Conservation (phyloP, 2,888 invertebrate genomes). For the Tuta absoluta region DNA sequence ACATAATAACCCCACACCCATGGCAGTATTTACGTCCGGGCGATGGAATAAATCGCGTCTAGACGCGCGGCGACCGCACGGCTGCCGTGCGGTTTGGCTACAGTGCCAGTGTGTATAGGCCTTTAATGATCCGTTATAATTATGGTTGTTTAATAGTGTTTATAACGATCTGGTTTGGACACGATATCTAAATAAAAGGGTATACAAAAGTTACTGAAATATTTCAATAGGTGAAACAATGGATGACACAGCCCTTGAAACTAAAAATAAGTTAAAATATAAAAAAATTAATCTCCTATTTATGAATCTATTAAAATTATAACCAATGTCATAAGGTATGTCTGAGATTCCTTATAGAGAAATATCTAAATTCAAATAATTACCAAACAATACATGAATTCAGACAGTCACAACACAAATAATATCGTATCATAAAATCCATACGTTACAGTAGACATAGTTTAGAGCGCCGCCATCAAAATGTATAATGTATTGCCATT, state of each 20-base stretch:
- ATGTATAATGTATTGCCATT: too few species aligned
- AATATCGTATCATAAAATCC: too few species aligned
- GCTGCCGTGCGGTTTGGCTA: constrained; percentile 10
- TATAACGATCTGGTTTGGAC: not conserved
- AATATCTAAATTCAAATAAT: constrained; percentile 31
- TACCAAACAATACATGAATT: constrained; percentile 45
- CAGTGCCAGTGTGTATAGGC: not conserved
- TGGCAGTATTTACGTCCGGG: constrained; percentile 1
- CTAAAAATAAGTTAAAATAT: too few species aligned
- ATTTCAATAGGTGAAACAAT: too few species aligned
- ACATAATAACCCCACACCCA: not conserved
- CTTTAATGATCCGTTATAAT: not conserved
- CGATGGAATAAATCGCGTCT: constrained; percentile 21
- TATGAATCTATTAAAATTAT: too few species aligned
- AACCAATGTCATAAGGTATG: too few species aligned
- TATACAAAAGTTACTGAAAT: too few species aligned
- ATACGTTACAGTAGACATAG: constrained; percentile 40
- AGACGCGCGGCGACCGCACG: constrained; percentile 19
- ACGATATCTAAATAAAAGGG: too few species aligned
- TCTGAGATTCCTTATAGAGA: too few species aligned
- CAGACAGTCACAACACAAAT: constrained; percentile 48
- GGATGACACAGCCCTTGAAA: too few species aligned
- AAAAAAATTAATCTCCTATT: too few species aligned
- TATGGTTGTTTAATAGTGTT: not conserved
- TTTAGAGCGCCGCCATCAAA: too few species aligned